Evolutionary conservation across 2,888 invertebrate genomes (phyloP).

Genomic region (Spilarctia lutea): DNA sequence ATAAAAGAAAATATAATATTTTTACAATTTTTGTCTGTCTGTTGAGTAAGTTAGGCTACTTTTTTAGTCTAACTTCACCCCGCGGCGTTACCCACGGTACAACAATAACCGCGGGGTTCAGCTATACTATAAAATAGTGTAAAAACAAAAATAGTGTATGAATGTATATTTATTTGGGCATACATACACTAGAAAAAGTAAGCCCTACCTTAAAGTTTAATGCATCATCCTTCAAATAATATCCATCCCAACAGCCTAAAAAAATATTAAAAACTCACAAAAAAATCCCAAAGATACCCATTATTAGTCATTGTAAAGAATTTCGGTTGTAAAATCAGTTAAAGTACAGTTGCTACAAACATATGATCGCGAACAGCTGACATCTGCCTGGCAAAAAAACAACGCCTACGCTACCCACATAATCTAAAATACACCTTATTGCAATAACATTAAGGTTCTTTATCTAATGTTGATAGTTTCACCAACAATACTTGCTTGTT

Average conservation of each 20-base stretch:
- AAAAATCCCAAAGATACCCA: conserved; percentile 25
- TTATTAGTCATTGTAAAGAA: conserved; percentile 41
- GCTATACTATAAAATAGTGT: too few relatives aligned
- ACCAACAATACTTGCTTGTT: neutral
- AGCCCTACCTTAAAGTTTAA: neutral
- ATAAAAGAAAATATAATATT: too few relatives aligned
- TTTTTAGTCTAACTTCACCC: too few relatives aligned
- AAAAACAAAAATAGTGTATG: too few relatives aligned
- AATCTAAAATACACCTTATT: conserved; percentile 6
- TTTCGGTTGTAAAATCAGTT: conserved; percentile 74
- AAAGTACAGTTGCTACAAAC: conserved; percentile 74
- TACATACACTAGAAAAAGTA: neutral
- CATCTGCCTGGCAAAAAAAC: conserved; percentile 61
- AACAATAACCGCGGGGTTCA: too few relatives aligned
- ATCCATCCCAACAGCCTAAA: conserved; percentile 17
- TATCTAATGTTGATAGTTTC: neutral
- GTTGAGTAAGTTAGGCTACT: too few relatives aligned
- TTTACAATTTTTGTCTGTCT: too few relatives aligned
- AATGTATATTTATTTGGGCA: too few relatives aligned
- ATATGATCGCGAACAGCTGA: conserved; percentile 79
- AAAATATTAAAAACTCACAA: conserved; percentile 23
- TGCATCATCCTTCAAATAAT: neutral
- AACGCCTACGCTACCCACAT: conserved; percentile 48
- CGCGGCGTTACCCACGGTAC: too few relatives aligned
- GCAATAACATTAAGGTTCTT: neutral